Evolutionary conservation across 2,888 invertebrate species (phyloP).

Genomic region (Nesidiocoris tenuis): DNA sequence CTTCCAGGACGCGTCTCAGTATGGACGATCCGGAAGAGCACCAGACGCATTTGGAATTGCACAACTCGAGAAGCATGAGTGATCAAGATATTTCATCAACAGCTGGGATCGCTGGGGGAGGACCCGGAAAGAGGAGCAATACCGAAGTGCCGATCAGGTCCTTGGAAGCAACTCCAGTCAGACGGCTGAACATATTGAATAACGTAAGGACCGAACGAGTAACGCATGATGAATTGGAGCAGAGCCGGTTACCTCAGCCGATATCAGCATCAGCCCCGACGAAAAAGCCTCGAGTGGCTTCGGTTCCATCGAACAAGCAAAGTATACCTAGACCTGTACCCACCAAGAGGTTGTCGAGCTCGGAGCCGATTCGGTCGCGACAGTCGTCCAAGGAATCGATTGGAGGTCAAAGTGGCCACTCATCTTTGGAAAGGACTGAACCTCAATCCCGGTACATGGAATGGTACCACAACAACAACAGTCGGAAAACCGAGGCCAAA

Average conservation of each 20-base stretch:
- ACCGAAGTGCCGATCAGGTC: slow-evolving; percentile 41
- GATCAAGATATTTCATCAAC: slow-evolving; percentile 41
- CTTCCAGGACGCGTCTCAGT: slow-evolving; percentile 35
- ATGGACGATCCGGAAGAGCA: slow-evolving; percentile 21
- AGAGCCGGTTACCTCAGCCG: neutral
- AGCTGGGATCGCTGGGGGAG: neutral
- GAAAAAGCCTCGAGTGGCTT: slow-evolving; percentile 10
- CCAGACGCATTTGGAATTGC: neutral
- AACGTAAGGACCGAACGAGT: slow-evolving; percentile 45
- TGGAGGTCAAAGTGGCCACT: neutral
- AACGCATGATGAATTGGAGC: slow-evolving; percentile 34
- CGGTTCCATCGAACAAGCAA: slow-evolving; percentile 22
- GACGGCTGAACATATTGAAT: slow-evolving; percentile 45
- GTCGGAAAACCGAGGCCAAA: slow-evolving; percentile 35
- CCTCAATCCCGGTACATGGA: slow-evolving; percentile 70
- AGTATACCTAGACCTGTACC: neutral
- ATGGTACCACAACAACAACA: slow-evolving; percentile 62
- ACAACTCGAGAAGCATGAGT: slow-evolving; percentile 40
- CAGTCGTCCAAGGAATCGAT: slow-evolving; percentile 24
- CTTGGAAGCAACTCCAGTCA: slow-evolving; percentile 46
- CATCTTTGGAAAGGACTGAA: slow-evolving; percentile 52
- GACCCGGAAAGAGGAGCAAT: slow-evolving; percentile 4
- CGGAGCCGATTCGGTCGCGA: slow-evolving; percentile 28
- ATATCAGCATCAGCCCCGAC: neutral
- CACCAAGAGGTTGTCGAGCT: slow-evolving; percentile 28